phyloP scores from a whole-genome alignment of 2,888 invertebrate species.

The Drosophila neonasuta region DNA sequence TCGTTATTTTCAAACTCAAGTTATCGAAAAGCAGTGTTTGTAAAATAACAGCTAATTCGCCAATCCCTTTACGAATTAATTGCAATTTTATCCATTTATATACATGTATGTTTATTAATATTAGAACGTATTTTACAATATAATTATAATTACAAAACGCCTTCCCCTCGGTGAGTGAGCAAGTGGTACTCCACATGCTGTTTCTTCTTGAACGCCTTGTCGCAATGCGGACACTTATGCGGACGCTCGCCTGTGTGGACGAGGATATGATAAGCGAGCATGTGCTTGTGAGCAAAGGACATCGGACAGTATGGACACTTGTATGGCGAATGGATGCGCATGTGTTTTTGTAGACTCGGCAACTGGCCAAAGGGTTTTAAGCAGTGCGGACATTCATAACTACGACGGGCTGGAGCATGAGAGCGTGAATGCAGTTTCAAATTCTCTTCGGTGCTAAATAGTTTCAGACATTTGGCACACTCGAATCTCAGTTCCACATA shows the following conservation, averaged over 20 bases:
- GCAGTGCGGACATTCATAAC: slow-evolving; percentile 11
- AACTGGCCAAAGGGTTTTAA: neutral
- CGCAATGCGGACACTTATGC: slow-evolving; percentile 10
- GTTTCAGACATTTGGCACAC: slow-evolving; percentile 7
- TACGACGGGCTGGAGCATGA: slow-evolving; percentile 1
- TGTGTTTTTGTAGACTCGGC: slow-evolving; percentile 7
- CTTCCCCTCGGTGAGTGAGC: slow-evolving; percentile 1
- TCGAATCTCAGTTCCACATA: neutral
- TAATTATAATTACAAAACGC: neutral
- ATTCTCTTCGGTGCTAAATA: slow-evolving; percentile 4
- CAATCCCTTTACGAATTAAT: too few species aligned
- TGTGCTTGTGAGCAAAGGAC: slow-evolving; percentile 2
- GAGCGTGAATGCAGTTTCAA: slow-evolving; percentile 16
- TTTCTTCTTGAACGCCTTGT: slow-evolving; percentile 15
- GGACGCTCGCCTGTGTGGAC: slow-evolving; percentile 14
- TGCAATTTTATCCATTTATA: too few species aligned
- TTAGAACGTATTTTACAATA: neutral
- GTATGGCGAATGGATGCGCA: neutral
- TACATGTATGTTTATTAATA: neutral
- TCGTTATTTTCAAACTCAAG: too few species aligned
- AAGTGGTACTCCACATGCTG: slow-evolving; percentile 16
- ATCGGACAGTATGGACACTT: slow-evolving; percentile 18
- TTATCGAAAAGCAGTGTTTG: too few species aligned
- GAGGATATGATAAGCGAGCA: slow-evolving; percentile 3
- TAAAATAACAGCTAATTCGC: too few species aligned